These are phyloP conservation scores for Andrena haemorrhoa DNA, from an alignment of 2,888 invertebrate genomes.

Conservation along the genomic window DNA sequence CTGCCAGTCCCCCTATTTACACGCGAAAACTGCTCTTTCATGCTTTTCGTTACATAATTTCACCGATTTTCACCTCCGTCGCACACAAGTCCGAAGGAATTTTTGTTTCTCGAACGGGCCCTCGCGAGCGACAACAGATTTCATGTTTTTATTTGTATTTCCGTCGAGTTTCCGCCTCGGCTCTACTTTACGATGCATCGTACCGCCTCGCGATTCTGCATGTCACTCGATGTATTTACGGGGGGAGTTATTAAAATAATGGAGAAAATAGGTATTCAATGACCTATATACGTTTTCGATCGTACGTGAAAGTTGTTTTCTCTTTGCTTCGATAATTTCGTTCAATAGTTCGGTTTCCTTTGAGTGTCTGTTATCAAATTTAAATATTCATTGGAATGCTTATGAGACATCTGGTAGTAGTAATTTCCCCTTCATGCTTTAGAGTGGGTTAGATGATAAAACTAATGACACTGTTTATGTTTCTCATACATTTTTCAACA, in stretches of 20 bases:
- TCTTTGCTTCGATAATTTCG: neutral
- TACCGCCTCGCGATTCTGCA: neutral
- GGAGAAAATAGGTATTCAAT: constrained; percentile 26
- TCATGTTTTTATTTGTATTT: constrained; percentile 1
- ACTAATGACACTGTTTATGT: neutral
- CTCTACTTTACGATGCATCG: neutral
- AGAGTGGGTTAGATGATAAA: neutral
- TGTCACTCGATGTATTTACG: neutral
- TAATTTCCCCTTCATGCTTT: neutral
- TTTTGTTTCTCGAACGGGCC: neutral
- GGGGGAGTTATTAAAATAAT: constrained; percentile 12
- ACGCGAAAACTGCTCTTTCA: constrained; percentile 29
- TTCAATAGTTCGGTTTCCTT: neutral
- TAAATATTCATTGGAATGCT: neutral
- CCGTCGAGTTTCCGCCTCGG: neutral
- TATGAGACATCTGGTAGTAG: neutral
- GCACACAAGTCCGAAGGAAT: neutral
- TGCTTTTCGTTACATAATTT: constrained; percentile 56
- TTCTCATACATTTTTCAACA: neutral
- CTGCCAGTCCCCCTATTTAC: constrained; percentile 3
- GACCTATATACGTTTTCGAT: constrained; percentile 46
- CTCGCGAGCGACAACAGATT: constrained; percentile 18
- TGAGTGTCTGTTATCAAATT: neutral
- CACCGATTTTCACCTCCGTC: constrained; percentile 32
- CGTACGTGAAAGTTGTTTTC: constrained; percentile 38